These are phyloP conservation scores for Anadara kagoshimensis DNA, from an alignment of 1,140 invertebrate genomes.

Conservation along the genomic window DNA sequence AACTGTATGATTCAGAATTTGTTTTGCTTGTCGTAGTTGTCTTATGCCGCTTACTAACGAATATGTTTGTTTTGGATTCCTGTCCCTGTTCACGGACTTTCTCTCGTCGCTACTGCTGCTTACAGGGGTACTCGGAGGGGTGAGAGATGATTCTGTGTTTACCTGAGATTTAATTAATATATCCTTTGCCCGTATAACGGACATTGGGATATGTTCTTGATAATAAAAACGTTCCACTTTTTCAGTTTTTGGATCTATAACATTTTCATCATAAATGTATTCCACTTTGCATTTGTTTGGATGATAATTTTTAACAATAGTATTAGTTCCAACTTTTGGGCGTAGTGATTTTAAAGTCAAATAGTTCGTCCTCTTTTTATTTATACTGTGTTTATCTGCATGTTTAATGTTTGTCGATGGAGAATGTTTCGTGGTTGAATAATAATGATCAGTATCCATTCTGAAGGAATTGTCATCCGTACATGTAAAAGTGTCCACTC, in stretches of 20 bases:
- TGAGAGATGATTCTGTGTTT: slow-evolving; percentile 30
- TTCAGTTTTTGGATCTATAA: slow-evolving; percentile 67
- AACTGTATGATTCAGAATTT: slow-evolving; percentile 49
- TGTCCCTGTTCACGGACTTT: neutral
- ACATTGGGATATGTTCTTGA: slow-evolving; percentile 55
- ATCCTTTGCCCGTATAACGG: neutral
- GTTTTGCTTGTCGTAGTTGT: slow-evolving; percentile 50
- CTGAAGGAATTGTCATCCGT: no score
- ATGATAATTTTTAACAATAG: no score
- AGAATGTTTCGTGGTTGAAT: no score
- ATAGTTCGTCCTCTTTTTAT: no score
- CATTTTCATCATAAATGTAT: slow-evolving; percentile 69
- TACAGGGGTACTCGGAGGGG: slow-evolving; percentile 34
- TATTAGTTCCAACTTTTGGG: no score
- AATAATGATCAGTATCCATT: no score
- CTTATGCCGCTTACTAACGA: slow-evolving; percentile 50
- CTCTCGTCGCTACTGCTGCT: slow-evolving; percentile 49
- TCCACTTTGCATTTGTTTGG: slow-evolving; percentile 52
- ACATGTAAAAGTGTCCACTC: no score
- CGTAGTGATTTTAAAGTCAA: no score
- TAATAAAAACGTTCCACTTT: slow-evolving; percentile 67
- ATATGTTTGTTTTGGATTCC: neutral
- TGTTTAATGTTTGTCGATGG: no score
- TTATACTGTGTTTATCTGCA: no score
- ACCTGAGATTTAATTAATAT: slow-evolving; percentile 1